These are phyloP conservation scores for Pogonocichla stellata DNA, from an alignment of 2,113 vertebrate genomes.

Conservation along the genomic window DNA sequence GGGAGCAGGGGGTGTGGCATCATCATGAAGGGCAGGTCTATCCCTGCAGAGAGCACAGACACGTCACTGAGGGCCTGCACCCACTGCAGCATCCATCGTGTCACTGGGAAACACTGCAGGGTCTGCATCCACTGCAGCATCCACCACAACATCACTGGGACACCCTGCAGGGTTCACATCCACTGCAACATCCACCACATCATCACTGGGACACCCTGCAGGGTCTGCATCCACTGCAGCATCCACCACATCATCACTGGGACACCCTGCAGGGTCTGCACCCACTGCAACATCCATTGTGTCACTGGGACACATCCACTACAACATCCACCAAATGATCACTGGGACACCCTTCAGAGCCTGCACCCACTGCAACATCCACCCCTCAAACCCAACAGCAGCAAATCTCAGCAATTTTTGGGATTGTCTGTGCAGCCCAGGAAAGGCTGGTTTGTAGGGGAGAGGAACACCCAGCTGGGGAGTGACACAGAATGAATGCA, in stretches of 20 bases:
- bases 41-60: slow-evolving; percentile 72
- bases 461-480: background rate
- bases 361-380: background rate
- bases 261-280: background rate
- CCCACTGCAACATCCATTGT: background rate
- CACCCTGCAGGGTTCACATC: no score
- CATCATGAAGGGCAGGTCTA: slow-evolving; percentile 94
- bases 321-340: background rate
- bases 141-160: background rate
- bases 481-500: background rate
- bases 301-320: background rate
- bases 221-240: no score
- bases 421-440: background rate
- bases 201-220: background rate
- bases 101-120: background rate
- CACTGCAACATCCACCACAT: background rate
- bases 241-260: no score
- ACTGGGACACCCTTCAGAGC: background rate
- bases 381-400: background rate
- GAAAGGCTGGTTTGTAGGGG: background rate
- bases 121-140: accelerated
- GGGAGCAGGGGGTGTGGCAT: slow-evolving; percentile 93
- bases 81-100: no score
- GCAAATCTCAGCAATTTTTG: accelerated
- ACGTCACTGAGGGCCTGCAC: background rate